A percentile compares a stretch with the other conserved stretches of the same genome.
phyloP scores from a whole-genome alignment of 2,888 invertebrate species.

The Andrena camellia region DNA sequence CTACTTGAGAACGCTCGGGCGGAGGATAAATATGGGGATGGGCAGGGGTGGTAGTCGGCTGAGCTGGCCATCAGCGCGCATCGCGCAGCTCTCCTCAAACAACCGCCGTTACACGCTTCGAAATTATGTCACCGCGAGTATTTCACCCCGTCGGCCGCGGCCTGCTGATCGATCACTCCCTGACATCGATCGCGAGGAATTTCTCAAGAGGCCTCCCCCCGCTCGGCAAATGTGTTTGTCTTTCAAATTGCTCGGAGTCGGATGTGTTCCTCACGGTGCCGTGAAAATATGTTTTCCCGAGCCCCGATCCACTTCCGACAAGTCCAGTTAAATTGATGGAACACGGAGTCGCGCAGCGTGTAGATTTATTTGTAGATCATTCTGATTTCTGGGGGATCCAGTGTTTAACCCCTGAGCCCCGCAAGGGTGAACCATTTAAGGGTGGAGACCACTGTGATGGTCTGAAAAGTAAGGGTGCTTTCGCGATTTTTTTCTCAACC shows the following conservation, averaged over 20 bases:
- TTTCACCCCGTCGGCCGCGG: constrained; percentile 16
- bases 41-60: constrained; percentile 9
- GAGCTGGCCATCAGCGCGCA: constrained; percentile 16
- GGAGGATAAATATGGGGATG: constrained; percentile 47
- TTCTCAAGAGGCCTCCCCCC: constrained; percentile 49
- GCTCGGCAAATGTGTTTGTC: constrained; percentile 59
- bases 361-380: too few species aligned
- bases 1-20: constrained; percentile 59
- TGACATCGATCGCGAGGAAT: constrained; percentile 60
- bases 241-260: constrained; percentile 60
- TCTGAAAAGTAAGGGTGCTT: too few species aligned
- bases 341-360: background rate
- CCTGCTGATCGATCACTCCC: constrained; percentile 53
- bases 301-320: constrained; percentile 10
- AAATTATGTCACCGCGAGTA: constrained; percentile 62
- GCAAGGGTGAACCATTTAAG: too few species aligned
- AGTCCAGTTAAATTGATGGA: constrained; percentile 42
- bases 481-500: too few species aligned
- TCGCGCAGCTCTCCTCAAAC: constrained; percentile 45
- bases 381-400: too few species aligned
- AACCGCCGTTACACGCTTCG: constrained; percentile 36
- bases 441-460: too few species aligned
- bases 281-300: constrained; percentile 46
- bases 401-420: too few species aligned
- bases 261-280: constrained; percentile 31